Evolutionary conservation across 2,797 vertebrate species (phyloP).

Genomic region (Pseudomugil gertrudae): DNA sequence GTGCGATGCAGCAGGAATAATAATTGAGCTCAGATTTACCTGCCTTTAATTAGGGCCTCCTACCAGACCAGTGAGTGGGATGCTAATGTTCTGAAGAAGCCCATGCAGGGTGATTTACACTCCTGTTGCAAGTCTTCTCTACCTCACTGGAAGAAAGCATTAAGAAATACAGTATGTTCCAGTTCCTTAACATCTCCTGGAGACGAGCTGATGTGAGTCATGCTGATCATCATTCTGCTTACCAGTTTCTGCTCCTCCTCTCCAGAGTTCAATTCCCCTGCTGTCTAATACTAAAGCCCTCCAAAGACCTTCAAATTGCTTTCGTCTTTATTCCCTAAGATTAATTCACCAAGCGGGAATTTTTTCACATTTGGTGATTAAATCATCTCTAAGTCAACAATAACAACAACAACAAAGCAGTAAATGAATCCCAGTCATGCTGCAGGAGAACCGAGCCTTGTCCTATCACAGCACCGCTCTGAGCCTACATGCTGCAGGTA

Average conservation of each 20-base stretch:
- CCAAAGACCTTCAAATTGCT: no score
- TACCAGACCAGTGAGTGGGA: conserved; percentile 69
- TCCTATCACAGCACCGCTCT: not conserved
- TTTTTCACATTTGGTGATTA: no score
- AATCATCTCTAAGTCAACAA: no score
- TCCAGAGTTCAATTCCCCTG: no score
- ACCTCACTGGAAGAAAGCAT: not conserved
- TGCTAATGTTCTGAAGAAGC: conserved; percentile 58
- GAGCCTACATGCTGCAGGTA: not conserved
- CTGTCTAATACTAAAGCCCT: no score
- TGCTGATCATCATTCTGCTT: no score
- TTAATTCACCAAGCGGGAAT: no score
- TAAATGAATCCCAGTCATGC: not conserved
- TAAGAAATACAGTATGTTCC: not conserved
- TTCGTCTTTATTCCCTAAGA: no score
- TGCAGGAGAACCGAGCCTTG: no score
- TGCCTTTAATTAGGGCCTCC: conserved; percentile 82
- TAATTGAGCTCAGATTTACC: conserved; percentile 82
- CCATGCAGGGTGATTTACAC: conserved; percentile 58
- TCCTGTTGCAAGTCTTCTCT: conserved; percentile 35
- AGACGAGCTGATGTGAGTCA: no score
- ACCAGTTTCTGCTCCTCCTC: no score
- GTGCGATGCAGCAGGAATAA: conserved; percentile 77
- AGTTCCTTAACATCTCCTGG: not conserved
- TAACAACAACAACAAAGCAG: not conserved